phyloP scores from a whole-genome alignment of 2,797 vertebrate genomes.

The Coreius guichenoti region DNA sequence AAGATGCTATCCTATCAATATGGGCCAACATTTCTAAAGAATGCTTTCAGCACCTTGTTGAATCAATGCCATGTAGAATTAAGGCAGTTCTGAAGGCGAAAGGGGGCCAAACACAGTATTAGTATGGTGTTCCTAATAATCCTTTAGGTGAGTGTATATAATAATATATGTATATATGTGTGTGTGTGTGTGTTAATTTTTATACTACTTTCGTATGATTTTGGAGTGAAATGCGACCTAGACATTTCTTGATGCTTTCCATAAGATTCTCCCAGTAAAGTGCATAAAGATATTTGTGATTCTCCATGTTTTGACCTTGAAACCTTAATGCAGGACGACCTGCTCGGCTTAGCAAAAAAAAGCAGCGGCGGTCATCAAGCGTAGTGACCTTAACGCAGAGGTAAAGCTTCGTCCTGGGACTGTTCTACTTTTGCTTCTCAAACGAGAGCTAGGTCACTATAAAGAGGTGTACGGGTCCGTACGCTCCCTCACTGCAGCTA shows the following conservation, averaged over 20 bases:
- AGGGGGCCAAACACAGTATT: too few relatives aligned
- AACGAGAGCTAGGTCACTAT: constrained; percentile 5
- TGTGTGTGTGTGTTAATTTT: too few relatives aligned
- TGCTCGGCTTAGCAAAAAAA: constrained; percentile 54
- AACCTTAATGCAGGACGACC: constrained; percentile 50
- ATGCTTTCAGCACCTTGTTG: too few relatives aligned
- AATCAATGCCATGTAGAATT: too few relatives aligned
- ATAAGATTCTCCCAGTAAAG: neutral
- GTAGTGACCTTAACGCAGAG: constrained; percentile 20
- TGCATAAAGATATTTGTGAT: neutral
- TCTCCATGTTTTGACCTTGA: constrained; percentile 48
- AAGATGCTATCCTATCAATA: too few relatives aligned
- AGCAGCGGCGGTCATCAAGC: constrained; percentile 8
- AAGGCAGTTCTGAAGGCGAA: too few relatives aligned
- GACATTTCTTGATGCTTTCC: neutral
- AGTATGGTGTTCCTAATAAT: too few relatives aligned
- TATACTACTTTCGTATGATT: neutral
- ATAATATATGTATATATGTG: too few relatives aligned
- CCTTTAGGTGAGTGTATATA: too few relatives aligned
- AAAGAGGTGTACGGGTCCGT: neutral
- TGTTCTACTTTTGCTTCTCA: constrained; percentile 3
- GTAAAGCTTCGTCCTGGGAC: constrained; percentile 12
- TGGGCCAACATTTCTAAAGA: too few relatives aligned
- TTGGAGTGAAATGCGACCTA: neutral
- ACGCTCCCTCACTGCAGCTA: constrained; percentile 28